Percentiles rank a stretch among this genome's conserved stretches.
Evolutionary conservation across 1,140 invertebrate genomes (phyloP).

Genomic region (Mactra quadrangularis): DNA sequence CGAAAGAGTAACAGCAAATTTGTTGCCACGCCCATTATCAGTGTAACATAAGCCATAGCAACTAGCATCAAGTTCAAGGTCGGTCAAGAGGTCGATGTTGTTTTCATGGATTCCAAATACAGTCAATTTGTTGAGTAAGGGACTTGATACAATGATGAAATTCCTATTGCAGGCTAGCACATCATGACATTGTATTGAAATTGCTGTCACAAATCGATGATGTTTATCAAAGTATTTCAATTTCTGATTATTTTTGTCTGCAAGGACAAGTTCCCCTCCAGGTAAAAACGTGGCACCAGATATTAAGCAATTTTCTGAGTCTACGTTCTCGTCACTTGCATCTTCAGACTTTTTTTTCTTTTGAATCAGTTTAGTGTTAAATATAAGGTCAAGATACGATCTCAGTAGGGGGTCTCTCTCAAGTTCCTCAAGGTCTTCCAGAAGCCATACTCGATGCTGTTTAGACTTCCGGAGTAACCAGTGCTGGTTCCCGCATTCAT

Average conservation of each 20-base stretch:
- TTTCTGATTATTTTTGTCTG: slow-evolving; percentile 21
- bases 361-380: slow-evolving; percentile 9
- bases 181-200: slow-evolving; percentile 13
- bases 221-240: slow-evolving; percentile 37
- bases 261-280: slow-evolving; percentile 7
- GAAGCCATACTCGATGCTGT: slow-evolving; percentile 23
- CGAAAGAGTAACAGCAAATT: slow-evolving; percentile 14
- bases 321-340: neutral
- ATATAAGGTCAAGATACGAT: slow-evolving; percentile 3
- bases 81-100: neutral
- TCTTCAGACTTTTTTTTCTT: neutral
- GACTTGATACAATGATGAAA: slow-evolving; percentile 36
- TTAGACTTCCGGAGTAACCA: slow-evolving; percentile 46
- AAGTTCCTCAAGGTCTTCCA: slow-evolving; percentile 18
- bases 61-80: neutral
- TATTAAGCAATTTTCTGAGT: neutral
- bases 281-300: slow-evolving; percentile 34
- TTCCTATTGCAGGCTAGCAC: slow-evolving; percentile 13
- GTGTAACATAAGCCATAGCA: slow-evolving; percentile 42
- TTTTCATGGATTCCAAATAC: neutral
- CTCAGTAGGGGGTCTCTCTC: slow-evolving; percentile 30
- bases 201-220: neutral
- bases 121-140: slow-evolving; percentile 1
- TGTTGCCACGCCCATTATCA: neutral
- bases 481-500: slow-evolving; percentile 49